Percentiles rank a stretch among this genome's conserved stretches.
Evolutionary conservation across 2,797 vertebrate genomes (phyloP).

Genomic region (Buceros bicornis): DNA sequence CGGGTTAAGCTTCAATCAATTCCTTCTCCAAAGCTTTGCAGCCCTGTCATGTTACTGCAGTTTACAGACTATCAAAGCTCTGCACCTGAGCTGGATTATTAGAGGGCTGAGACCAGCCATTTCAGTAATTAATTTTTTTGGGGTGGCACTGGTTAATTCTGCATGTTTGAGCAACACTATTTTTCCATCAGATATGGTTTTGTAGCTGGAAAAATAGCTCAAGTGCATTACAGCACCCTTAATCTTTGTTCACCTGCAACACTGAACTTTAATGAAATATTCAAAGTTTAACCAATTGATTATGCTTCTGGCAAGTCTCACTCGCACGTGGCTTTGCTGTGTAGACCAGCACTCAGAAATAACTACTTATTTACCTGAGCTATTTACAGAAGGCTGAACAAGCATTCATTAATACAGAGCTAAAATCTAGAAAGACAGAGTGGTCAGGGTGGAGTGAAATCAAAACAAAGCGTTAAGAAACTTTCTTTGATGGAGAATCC

Average conservation of each 20-base stretch:
- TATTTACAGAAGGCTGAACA: slow-evolving; percentile 66
- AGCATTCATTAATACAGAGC: slow-evolving; percentile 23
- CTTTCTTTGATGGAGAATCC: neutral
- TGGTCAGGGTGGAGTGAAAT: neutral
- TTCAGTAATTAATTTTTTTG: neutral
- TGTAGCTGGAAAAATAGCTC: slow-evolving; percentile 33
- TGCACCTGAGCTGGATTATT: neutral
- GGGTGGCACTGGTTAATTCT: neutral
- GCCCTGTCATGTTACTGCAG: neutral
- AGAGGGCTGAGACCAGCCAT: neutral
- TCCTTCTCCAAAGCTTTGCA: neutral
- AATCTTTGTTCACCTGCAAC: slow-evolving; percentile 53
- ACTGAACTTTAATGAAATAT: slow-evolving; percentile 63
- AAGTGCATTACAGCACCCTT: slow-evolving; percentile 57
- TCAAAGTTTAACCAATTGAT: slow-evolving; percentile 70
- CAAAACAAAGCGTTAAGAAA: neutral
- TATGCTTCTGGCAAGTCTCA: slow-evolving; percentile 52
- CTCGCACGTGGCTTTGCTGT: slow-evolving; percentile 43
- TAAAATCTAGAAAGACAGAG: neutral
- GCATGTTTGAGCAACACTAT: neutral
- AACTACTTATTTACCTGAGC: slow-evolving; percentile 60
- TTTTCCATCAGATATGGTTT: slow-evolving; percentile 34
- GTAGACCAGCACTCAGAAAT: slow-evolving; percentile 60
- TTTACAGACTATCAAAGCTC: neutral
- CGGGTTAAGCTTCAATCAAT: neutral